These are phyloP conservation scores for Rhagium mordax DNA, from an alignment of 2,888 invertebrate species.

Conservation along the genomic window DNA sequence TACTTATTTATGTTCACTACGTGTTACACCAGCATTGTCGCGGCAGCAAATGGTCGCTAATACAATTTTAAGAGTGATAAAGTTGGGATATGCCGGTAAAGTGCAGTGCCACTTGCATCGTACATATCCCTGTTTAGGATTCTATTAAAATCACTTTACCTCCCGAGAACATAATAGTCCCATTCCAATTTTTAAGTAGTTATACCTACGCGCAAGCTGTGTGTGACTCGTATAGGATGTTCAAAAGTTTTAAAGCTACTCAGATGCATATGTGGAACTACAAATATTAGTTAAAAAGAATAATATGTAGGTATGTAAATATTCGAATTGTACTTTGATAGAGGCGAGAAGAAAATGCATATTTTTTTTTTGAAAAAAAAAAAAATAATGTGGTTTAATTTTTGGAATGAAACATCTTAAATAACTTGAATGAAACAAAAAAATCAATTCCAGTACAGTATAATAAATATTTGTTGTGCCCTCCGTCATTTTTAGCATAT, in stretches of 20 bases:
- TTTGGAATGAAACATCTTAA: too few species aligned
- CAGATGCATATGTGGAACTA: neutral
- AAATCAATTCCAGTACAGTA: too few species aligned
- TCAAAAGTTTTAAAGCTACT: neutral
- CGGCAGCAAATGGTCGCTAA: conserved; percentile 30
- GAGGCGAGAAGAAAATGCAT: too few species aligned
- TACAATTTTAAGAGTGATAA: conserved; percentile 34
- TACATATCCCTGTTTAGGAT: conserved; percentile 20
- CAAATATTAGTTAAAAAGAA: neutral
- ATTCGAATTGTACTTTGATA: too few species aligned
- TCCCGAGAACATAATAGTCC: neutral
- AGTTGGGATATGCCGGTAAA: conserved; percentile 25
- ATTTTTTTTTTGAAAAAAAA: too few species aligned
- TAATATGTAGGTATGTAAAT: too few species aligned
- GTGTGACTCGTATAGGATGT: neutral
- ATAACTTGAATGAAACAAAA: too few species aligned
- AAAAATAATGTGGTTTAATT: too few species aligned
- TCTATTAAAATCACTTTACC: conserved; percentile 26
- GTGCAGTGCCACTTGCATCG: conserved; percentile 26
- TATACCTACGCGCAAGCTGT: neutral
- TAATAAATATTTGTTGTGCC: too few species aligned
- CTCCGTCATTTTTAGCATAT: too few species aligned
- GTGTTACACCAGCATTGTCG: conserved; percentile 12
- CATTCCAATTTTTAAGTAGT: conserved; percentile 23
- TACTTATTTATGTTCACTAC: conserved; percentile 29